Evolutionary conservation across 2,113 vertebrate species (phyloP).

Genomic region (Gasterosteus nipponicus): DNA sequence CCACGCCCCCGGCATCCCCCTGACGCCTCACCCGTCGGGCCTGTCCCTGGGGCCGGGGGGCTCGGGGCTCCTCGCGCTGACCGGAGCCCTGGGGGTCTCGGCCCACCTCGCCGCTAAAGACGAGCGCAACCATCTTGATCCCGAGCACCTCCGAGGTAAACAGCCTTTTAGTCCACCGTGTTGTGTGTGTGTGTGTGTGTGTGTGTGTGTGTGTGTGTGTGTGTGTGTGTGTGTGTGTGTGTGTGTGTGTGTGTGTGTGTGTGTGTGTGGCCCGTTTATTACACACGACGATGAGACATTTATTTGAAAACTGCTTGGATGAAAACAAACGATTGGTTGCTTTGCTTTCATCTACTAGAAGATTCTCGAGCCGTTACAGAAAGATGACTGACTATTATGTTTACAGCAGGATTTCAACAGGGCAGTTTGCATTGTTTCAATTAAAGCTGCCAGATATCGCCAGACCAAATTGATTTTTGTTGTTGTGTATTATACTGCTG

Average conservation of each 20-base stretch:
- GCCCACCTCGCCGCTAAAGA: slow-evolving; percentile 87
- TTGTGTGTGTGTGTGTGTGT: not conserved
- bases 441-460: fast-evolving
- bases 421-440: not conserved
- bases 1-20: slow-evolving; percentile 85
- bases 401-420: not conserved
- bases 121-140: slow-evolving; percentile 83
- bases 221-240: too few species aligned
- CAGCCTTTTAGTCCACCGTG: not conserved
- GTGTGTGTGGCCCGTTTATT: not conserved
- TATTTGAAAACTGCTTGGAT: not conserved
- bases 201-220: too few species aligned
- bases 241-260: too few species aligned
- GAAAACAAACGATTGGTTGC: not conserved
- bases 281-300: not conserved
- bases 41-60: slow-evolving; percentile 82
- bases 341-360: not conserved
- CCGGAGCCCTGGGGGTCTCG: slow-evolving; percentile 86
- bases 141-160: slow-evolving; percentile 86
- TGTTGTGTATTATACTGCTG: not conserved
- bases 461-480: not conserved
- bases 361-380: not conserved
- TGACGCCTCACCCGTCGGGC: slow-evolving; percentile 86
- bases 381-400: not conserved
- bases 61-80: slow-evolving; percentile 87